Conservation (phyloP, 92 coral and sea anemone species). For the Muricea muricata region DNA sequence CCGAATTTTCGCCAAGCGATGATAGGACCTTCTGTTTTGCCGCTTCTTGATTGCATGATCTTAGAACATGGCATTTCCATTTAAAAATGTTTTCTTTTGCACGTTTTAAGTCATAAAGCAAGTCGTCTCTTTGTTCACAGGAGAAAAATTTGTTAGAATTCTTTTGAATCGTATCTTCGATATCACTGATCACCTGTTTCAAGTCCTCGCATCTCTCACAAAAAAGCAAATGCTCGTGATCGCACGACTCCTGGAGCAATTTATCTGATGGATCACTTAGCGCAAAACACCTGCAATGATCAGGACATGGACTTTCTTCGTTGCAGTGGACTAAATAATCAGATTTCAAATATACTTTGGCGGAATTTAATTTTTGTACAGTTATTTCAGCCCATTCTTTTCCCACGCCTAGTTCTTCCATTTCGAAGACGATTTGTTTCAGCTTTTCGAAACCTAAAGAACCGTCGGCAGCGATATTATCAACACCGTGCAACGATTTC, state of each 20-base stretch:
- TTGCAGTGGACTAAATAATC: not conserved
- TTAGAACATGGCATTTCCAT: not conserved
- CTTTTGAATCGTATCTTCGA: not conserved
- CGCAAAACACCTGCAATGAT: not conserved
- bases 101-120: not conserved
- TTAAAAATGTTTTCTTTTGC: not conserved
- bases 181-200: not conserved
- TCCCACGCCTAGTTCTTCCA: not conserved
- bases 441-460: not conserved
- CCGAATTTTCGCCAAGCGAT: too few relatives aligned
- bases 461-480: conserved; percentile 23
- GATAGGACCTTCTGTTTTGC: too few relatives aligned
- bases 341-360: conserved; percentile 14
- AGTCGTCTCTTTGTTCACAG: not conserved
- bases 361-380: conserved; percentile 10
- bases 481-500: conserved; percentile 19
- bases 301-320: not conserved
- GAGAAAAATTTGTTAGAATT: not conserved
- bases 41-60: too few relatives aligned
- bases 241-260: not conserved
- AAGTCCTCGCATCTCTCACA: not conserved
- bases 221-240: not conserved
- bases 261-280: not conserved
- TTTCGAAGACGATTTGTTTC: not conserved
- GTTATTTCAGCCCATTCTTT: not conserved